Evolutionary conservation across 2,113 vertebrate species (phyloP).

Genomic region (Glaucomys volans): DNA sequence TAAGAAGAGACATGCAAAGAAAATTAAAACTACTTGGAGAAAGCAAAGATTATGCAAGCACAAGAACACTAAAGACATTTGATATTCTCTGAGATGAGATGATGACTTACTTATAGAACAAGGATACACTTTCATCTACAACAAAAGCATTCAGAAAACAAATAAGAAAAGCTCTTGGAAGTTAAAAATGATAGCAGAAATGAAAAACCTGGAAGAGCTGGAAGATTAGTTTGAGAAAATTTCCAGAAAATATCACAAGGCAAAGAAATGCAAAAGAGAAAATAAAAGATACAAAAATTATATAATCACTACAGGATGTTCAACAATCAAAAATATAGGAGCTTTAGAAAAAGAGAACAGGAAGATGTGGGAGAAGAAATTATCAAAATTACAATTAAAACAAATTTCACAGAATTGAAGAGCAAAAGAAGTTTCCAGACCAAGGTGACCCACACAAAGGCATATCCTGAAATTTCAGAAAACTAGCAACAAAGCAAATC

Average conservation of each 20-base stretch:
- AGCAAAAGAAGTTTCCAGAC: neutral
- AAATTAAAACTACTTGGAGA: neutral
- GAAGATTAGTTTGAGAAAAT: neutral
- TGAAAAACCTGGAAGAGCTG: neutral
- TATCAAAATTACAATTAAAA: neutral
- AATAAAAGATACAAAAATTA: neutral
- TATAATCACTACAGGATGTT: neutral
- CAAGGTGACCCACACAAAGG: neutral
- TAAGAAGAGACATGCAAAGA: neutral
- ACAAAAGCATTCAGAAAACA: neutral
- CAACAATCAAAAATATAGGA: neutral
- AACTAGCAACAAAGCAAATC: neutral
- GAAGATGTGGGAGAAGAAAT: neutral
- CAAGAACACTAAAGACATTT: neutral
- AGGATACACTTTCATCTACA: neutral
- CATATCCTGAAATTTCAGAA: neutral
- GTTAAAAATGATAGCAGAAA: conserved; percentile 10
- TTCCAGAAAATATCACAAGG: neutral
- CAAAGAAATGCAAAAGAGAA: neutral
- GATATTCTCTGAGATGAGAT: neutral
- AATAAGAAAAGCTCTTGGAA: neutral
- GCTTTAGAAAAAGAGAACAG: neutral
- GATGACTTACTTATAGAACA: neutral
- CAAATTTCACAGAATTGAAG: neutral
- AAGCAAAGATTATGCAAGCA: neutral